Evolutionary conservation across 2,797 vertebrate species (phyloP), one percentile per base, ranked within the genome.

Genomic region (Myotis daubentonii): DNA sequence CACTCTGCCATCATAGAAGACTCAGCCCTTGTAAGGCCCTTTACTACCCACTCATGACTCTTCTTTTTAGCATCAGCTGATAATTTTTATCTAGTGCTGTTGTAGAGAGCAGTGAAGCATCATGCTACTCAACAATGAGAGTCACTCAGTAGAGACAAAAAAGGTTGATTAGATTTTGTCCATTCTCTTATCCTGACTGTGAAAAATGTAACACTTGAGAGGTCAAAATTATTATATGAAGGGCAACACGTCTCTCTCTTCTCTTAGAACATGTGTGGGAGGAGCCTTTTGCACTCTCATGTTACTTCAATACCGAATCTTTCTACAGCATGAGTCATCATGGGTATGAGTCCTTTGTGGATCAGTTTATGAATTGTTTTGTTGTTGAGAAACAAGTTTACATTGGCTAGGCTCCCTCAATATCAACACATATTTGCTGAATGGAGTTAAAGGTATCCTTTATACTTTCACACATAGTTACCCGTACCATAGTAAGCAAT

Each of bases 161-260:
- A 66, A 53, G 17, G 70, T 75, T 88, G 65, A 95, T 97, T 80
- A 65, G 57, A 78, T 92, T 92, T 89, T 94, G 19, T 81, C 74
- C 23, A 8, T 84, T 87, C 57, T 92, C 22, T 44, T 49, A 9
- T 60, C 6, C 76, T 71, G 23, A 44, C 70, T 84, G 51, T 76
- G 76, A 85, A 74, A 89, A 95, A 49, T 33, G 1, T 87, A 92
- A 44, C 0, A 4, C 53, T 86, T 81, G 60, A 88, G 70, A 74
- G 82, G 66, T 41, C 75, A 92, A 86, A 83, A 84, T 92, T 92
- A 89, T 93, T 88, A 82, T 38, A 49, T 41, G 41, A 96, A 94
- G 55, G 89, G 65, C 36, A 91, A 25, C 12, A 11, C 11, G 12
- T 65, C n/a, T 51, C 22, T 90, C 30, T 91, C 33, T 70, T 65